A percentile compares a stretch with the other conserved stretches of the same genome.
phyloP scores from a whole-genome alignment of 92 coral and sea anemone genomes.

The Siderastrea radians region DNA sequence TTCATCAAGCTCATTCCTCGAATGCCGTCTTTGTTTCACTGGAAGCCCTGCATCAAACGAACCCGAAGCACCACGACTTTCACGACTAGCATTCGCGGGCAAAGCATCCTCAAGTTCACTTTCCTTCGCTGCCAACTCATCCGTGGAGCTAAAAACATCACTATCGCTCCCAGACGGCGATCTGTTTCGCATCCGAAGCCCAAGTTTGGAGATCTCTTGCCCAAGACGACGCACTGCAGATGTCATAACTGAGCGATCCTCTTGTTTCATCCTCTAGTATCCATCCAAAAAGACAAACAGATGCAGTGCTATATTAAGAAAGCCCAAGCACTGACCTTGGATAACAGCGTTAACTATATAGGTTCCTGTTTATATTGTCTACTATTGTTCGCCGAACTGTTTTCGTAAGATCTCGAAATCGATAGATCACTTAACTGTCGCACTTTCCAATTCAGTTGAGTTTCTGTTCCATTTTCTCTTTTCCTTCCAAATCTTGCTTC shows the following conservation, averaged over 20 bases:
- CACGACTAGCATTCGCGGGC: not conserved
- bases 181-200: conserved; percentile 48
- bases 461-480: not conserved
- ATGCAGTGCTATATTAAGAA: conserved; percentile 18
- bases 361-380: conserved; percentile 54
- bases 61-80: conserved; percentile 15
- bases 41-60: not conserved
- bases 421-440: conserved; percentile 22
- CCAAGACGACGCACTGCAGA: conserved; percentile 54
- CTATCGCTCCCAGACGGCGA: conserved; percentile 47
- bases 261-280: conserved; percentile 43
- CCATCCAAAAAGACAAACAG: conserved; percentile 25
- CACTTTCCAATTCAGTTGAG: not conserved
- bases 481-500: not conserved
- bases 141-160: conserved; percentile 42
- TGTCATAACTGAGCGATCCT: conserved; percentile 33
- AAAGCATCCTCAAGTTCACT: not conserved
- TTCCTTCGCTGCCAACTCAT: conserved; percentile 32
- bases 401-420: conserved; percentile 29
- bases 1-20: conserved; percentile 53
- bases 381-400: conserved; percentile 30
- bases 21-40: conserved; percentile 51
- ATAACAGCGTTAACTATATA: conserved; percentile 22
- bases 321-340: conserved; percentile 24
- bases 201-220: conserved; percentile 52